phyloP scores from a whole-genome alignment of 2,888 invertebrate genomes.

The Celastrina argiolus region DNA sequence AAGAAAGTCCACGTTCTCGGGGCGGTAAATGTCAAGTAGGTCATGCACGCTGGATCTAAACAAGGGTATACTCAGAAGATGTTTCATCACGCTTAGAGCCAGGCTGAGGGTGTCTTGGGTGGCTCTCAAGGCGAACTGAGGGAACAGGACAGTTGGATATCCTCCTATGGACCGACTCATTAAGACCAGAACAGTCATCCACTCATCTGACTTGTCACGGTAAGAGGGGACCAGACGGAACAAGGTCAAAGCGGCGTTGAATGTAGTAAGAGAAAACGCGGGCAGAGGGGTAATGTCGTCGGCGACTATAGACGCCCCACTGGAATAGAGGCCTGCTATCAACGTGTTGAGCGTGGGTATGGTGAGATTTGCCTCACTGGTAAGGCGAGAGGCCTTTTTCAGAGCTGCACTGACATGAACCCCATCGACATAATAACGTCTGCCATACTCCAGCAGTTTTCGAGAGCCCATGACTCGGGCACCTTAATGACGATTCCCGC shows the following conservation, averaged over 20 bases:
- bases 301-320: neutral
- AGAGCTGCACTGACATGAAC: neutral
- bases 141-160: neutral
- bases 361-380: neutral
- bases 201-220: neutral
- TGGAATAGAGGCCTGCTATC: neutral
- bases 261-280: neutral
- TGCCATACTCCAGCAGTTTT: neutral
- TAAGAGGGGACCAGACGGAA: fast-evolving
- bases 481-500: neutral
- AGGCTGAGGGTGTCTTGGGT: neutral
- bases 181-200: neutral
- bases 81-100: neutral
- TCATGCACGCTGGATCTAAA: neutral
- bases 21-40: fast-evolving
- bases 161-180: neutral
- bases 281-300: neutral
- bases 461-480: neutral
- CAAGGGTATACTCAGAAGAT: fast-evolving
- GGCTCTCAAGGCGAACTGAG: neutral
- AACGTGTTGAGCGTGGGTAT: neutral
- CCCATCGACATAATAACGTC: neutral
- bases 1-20: fast-evolving
- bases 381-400: neutral
- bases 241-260: neutral